Conservation (phyloP, 2,113 vertebrate species). For the Astur gentilis region DNA sequence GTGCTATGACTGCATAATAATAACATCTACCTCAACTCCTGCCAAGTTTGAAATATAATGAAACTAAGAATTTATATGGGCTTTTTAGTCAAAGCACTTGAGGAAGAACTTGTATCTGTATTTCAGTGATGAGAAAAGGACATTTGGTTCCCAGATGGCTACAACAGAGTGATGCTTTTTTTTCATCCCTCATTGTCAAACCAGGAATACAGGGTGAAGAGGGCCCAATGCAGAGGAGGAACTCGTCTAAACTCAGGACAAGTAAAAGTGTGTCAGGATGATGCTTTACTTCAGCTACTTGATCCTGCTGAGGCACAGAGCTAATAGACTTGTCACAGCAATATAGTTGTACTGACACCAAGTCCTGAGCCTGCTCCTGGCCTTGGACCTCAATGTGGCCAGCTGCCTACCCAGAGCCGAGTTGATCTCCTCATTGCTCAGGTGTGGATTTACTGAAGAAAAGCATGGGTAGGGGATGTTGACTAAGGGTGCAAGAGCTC, state of each 20-base stretch:
- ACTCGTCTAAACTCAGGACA: neutral
- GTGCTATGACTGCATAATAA: rapidly evolving
- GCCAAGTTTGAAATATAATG: neutral
- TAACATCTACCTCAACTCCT: neutral
- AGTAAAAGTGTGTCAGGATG: neutral
- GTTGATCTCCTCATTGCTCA: neutral
- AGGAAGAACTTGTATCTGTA: neutral
- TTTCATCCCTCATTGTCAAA: neutral
- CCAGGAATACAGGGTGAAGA: neutral
- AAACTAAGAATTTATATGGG: neutral
- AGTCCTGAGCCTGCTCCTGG: neutral
- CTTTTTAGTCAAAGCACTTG: neutral
- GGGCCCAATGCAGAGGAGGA: neutral
- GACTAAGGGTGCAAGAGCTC: neutral
- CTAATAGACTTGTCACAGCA: neutral
- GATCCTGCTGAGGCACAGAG: neutral
- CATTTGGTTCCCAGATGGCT: neutral
- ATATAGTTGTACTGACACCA: neutral
- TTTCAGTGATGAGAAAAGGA: neutral
- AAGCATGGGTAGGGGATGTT: neutral
- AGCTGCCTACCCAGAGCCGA: neutral
- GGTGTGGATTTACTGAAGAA: neutral
- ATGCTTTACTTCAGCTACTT: neutral
- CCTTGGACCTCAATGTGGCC: neutral
- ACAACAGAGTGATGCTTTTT: neutral